Evolutionary conservation across 1,140 invertebrate species (phyloP).

Genomic region (Euura lappo): DNA sequence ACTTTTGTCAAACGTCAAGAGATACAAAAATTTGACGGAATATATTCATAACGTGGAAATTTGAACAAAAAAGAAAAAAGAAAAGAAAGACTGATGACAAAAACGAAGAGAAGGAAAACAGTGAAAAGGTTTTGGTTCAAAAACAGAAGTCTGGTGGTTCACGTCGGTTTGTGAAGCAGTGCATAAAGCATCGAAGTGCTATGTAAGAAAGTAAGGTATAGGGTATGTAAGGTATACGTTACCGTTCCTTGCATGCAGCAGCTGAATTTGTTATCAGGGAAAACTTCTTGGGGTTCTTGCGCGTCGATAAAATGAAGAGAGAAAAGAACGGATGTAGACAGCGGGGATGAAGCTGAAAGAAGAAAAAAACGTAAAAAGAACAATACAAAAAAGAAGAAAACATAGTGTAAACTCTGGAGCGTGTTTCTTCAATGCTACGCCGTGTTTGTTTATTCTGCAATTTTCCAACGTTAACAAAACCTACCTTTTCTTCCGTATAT

Average conservation of each 20-base stretch:
- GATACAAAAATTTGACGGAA: too few relatives aligned
- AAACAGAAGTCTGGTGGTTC: background rate
- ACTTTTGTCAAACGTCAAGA: too few relatives aligned
- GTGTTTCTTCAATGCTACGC: background rate
- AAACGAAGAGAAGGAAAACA: too few relatives aligned
- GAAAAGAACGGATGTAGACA: background rate
- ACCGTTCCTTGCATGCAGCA: background rate
- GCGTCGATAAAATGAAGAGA: conserved; percentile 12
- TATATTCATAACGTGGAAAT: too few relatives aligned
- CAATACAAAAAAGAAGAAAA: too few relatives aligned
- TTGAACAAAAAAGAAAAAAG: background rate
- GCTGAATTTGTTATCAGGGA: background rate
- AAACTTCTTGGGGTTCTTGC: background rate
- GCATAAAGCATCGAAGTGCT: background rate
- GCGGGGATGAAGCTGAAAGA: background rate
- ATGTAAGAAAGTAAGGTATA: background rate
- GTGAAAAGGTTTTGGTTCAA: background rate
- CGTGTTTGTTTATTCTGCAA: background rate
- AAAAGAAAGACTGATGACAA: background rate
- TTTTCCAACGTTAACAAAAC: background rate
- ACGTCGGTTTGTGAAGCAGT: background rate
- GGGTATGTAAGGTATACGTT: background rate
- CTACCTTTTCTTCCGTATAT: background rate
- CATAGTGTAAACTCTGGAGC: background rate
- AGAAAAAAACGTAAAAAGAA: background rate